A percentile compares a stretch with the other conserved stretches of the same genome.
Evolutionary conservation across 1,140 invertebrate genomes (phyloP).

Genomic region (Myzus persicae): DNA sequence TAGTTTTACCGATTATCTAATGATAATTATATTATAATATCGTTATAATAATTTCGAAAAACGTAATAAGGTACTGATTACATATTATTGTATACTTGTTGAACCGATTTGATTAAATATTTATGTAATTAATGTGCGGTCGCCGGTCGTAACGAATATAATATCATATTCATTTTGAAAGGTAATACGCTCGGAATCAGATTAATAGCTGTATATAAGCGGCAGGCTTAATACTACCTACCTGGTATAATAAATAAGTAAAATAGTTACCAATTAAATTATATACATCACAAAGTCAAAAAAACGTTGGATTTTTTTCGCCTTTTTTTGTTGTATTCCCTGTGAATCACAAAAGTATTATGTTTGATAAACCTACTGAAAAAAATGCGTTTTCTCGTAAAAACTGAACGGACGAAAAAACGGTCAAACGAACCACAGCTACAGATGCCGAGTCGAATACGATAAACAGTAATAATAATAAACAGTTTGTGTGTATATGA

Average conservation of each 20-base stretch:
- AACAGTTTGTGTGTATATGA: background rate
- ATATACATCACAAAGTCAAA: background rate
- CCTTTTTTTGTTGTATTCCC: background rate
- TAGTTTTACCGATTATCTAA: background rate
- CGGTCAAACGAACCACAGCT: background rate
- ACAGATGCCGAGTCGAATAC: background rate
- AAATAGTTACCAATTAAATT: background rate
- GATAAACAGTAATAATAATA: background rate
- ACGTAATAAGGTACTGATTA: background rate
- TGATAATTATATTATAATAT: background rate
- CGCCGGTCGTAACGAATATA: background rate
- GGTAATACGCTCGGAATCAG: background rate
- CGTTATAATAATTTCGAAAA: background rate
- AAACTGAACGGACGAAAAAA: background rate
- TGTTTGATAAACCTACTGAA: background rate
- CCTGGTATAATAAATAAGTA: background rate
- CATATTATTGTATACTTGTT: background rate
- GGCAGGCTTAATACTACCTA: too few relatives aligned
- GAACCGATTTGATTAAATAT: background rate
- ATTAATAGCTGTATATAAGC: background rate
- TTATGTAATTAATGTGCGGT: background rate
- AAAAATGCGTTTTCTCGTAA: background rate
- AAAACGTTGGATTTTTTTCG: background rate
- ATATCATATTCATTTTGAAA: background rate
- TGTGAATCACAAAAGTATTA: background rate